Evolutionary conservation across 2,113 vertebrate genomes (phyloP).

Genomic region (Mugil cephalus): DNA sequence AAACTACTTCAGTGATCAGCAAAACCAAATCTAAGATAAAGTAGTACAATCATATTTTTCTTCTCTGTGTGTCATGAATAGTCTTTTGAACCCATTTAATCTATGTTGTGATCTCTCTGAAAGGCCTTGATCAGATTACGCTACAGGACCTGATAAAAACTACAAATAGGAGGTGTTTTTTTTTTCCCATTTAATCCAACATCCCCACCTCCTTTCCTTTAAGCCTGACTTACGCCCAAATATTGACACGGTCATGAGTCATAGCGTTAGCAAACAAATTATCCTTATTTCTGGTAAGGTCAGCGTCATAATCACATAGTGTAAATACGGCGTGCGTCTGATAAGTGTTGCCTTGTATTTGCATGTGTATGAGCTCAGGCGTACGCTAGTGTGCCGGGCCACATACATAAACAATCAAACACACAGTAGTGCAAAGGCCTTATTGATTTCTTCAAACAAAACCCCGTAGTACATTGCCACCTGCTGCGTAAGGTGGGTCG

Average conservation of each 20-base stretch:
- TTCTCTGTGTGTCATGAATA: too few relatives aligned
- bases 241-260: constrained; percentile 29
- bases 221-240: constrained; percentile 2
- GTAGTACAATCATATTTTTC: too few relatives aligned
- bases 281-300: constrained; percentile 15
- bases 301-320: background rate
- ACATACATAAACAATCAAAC: constrained; percentile 23
- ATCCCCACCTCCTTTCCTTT: background rate
- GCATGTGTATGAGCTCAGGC: background rate
- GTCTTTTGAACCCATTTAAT: too few relatives aligned
- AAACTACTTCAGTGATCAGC: too few relatives aligned
- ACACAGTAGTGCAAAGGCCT: background rate
- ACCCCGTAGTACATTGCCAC: constrained; percentile 11
- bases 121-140: too few relatives aligned
- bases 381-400: background rate
- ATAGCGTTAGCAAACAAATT: constrained; percentile 10
- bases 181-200: background rate
- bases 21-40: too few relatives aligned
- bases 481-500: constrained; percentile 20
- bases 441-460: constrained; percentile 34
- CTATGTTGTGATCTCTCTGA: too few relatives aligned
- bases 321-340: constrained; percentile 9
- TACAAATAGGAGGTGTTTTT: background rate
- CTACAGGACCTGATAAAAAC: background rate
- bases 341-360: background rate